Percentiles rank a stretch among this genome's conserved stretches.
These are phyloP conservation scores for Argya squamiceps DNA, from an alignment of 2,797 vertebrate species.

Conservation along the genomic window DNA sequence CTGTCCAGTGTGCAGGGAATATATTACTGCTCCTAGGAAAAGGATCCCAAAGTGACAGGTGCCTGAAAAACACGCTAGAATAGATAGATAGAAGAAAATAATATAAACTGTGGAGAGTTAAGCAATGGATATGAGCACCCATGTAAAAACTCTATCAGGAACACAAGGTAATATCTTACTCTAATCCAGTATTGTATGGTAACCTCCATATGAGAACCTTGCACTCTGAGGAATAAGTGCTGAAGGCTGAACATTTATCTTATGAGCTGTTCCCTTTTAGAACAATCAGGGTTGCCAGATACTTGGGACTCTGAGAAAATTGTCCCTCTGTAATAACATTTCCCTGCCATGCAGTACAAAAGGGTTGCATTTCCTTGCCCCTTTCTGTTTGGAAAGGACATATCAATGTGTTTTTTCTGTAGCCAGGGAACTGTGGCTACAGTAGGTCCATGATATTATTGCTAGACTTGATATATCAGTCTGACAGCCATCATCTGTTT, in stretches of 20 bases:
- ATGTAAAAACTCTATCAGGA: background rate
- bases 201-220: conserved; percentile 25
- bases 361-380: background rate
- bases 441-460: background rate
- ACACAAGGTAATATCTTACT: background rate
- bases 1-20: background rate
- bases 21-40: background rate
- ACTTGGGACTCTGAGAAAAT: background rate
- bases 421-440: background rate
- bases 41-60: background rate
- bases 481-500: background rate
- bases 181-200: conserved; percentile 3
- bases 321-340: background rate
- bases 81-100: background rate
- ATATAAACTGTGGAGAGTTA: background rate
- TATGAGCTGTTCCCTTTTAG: background rate
- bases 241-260: conserved; percentile 43
- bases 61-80: background rate
- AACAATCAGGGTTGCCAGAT: conserved; percentile 10
- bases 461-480: background rate
- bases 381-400: background rate
- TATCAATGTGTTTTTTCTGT: background rate
- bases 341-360: background rate
- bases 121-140: background rate
- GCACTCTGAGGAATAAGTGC: conserved; percentile 13